Evolutionary conservation across 1,140 invertebrate species (phyloP).

Genomic region (Drosophila nebulosa): DNA sequence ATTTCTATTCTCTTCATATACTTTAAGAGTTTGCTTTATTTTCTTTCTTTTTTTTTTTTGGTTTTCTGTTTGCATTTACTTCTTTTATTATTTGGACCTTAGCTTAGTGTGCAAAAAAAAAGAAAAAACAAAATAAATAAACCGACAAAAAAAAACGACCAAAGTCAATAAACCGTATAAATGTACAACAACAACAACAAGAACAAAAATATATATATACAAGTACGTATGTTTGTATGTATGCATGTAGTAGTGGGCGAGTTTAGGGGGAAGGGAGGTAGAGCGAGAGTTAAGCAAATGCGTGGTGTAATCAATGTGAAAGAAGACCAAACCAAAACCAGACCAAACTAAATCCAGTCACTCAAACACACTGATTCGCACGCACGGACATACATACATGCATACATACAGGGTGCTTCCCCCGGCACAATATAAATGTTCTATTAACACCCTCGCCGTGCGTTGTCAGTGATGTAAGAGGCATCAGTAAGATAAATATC

Average conservation of each 20-base stretch:
- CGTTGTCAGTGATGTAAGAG: too few species aligned
- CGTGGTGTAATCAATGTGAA: neutral
- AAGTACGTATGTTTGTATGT: too few species aligned
- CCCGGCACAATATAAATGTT: too few species aligned
- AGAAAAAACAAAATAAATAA: slow-evolving; percentile 49
- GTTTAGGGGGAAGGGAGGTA: neutral
- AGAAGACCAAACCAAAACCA: neutral
- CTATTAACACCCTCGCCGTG: too few species aligned
- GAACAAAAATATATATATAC: slow-evolving; percentile 12
- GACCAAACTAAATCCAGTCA: neutral
- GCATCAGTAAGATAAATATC: too few species aligned
- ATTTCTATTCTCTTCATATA: slow-evolving; percentile 13
- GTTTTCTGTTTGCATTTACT: slow-evolving; percentile 66
- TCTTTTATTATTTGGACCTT: slow-evolving; percentile 51
- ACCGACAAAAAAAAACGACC: slow-evolving; percentile 33
- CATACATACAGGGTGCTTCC: neutral
- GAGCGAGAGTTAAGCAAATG: neutral
- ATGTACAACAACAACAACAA: slow-evolving; percentile 39
- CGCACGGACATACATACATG: neutral
- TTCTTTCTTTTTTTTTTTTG: too few species aligned
- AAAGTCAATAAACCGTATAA: slow-evolving; percentile 72
- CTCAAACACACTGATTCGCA: neutral
- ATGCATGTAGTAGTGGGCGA: too few species aligned
- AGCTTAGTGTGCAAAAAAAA: slow-evolving; percentile 61
- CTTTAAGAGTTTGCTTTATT: slow-evolving; percentile 38